Evolutionary conservation across 2,888 invertebrate species (phyloP).

Genomic region (Myopa testacea): DNA sequence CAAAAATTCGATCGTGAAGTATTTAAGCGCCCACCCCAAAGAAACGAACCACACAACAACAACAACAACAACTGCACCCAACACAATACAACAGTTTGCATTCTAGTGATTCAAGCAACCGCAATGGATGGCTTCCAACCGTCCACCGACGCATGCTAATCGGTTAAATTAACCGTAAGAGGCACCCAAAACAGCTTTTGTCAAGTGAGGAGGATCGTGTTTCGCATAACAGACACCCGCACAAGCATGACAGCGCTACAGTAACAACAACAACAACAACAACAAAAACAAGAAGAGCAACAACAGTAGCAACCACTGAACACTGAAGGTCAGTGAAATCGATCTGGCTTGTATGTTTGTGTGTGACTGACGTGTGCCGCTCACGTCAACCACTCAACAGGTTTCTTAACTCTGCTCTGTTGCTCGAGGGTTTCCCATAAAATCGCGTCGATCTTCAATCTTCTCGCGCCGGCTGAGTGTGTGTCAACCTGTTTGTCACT

Average conservation of each 20-base stretch:
- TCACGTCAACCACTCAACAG: background rate
- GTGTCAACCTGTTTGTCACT: slow-evolving; percentile 22
- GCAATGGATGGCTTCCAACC: slow-evolving; percentile 7
- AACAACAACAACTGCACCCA: background rate
- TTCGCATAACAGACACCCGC: slow-evolving; percentile 28
- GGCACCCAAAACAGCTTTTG: slow-evolving; percentile 19
- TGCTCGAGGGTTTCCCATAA: background rate
- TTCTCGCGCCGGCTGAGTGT: background rate
- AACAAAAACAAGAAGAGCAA: background rate
- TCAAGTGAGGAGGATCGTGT: slow-evolving; percentile 28
- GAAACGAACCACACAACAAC: background rate
- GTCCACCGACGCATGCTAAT: slow-evolving; percentile 50
- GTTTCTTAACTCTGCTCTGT: background rate
- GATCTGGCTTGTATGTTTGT: background rate
- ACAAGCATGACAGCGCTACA: background rate
- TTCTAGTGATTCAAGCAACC: background rate
- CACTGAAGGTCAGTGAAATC: background rate
- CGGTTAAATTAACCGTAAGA: slow-evolving; percentile 60
- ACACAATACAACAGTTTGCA: background rate
- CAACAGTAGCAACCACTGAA: background rate
- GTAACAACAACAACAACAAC: slow-evolving; percentile 1
- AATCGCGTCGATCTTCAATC: too few species aligned
- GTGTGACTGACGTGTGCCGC: slow-evolving; percentile 12
- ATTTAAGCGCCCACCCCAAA: slow-evolving; percentile 6
- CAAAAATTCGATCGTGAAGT: slow-evolving; percentile 8